A percentile compares a stretch with the other conserved stretches of the same genome.
These are phyloP conservation scores for Taenaris catops DNA, from an alignment of 2,888 invertebrate species.

Conservation along the genomic window DNA sequence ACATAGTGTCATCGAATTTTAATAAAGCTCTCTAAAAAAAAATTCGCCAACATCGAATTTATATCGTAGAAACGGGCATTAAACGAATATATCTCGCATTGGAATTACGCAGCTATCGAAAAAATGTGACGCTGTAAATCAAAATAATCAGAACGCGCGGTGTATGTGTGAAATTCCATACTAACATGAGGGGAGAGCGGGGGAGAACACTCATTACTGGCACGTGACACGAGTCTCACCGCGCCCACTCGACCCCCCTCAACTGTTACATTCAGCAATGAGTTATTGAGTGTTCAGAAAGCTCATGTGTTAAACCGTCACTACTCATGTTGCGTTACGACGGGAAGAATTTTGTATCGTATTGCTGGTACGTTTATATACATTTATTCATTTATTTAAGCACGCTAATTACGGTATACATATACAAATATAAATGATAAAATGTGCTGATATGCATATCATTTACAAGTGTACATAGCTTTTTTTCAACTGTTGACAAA, in stretches of 20 bases:
- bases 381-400: too few relatives aligned
- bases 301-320: conserved; percentile 57
- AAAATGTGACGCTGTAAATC: conserved; percentile 54
- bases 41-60: not conserved
- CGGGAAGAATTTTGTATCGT: conserved; percentile 19
- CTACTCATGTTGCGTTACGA: conserved; percentile 22
- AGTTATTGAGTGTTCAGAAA: conserved; percentile 73
- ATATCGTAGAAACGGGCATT: conserved; percentile 14
- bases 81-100: conserved; percentile 19
- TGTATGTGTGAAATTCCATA: conserved; percentile 74
- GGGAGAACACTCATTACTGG: conserved; percentile 69
- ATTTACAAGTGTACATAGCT: too few relatives aligned
- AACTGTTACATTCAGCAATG: conserved; percentile 61
- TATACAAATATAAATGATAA: too few relatives aligned
- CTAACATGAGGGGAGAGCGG: conserved; percentile 41
- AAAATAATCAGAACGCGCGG: conserved; percentile 59
- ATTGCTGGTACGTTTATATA: conserved; percentile 16
- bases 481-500: too few relatives aligned
- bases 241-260: conserved; percentile 51
- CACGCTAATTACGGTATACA: too few relatives aligned
- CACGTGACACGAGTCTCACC: conserved; percentile 71
- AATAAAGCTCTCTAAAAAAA: not conserved
- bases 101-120: conserved; percentile 27
- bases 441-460: too few relatives aligned
- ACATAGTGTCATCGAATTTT: too few relatives aligned